phyloP scores from a whole-genome alignment of 1,140 invertebrate species.

The Trichonephila clavata region DNA sequence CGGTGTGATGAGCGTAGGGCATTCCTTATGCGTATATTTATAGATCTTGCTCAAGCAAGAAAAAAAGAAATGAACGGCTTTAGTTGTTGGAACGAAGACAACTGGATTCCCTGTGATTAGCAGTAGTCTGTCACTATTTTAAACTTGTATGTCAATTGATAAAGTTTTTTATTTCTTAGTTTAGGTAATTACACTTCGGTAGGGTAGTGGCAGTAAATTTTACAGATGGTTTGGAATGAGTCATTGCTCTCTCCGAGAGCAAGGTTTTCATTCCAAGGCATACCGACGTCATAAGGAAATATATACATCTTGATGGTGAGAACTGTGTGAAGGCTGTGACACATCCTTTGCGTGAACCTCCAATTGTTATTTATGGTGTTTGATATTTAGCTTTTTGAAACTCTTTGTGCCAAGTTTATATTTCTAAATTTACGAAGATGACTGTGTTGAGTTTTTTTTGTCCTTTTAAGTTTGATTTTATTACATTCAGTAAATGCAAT shows the following conservation, averaged over 20 bases:
- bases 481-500: too few relatives aligned
- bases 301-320: too few relatives aligned
- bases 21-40: slow-evolving; percentile 49
- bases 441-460: too few relatives aligned
- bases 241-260: not conserved
- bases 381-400: too few relatives aligned
- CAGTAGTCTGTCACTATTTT: slow-evolving; percentile 71
- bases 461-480: too few relatives aligned
- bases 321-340: too few relatives aligned
- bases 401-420: too few relatives aligned
- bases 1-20: slow-evolving; percentile 48
- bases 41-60: slow-evolving; percentile 23
- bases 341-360: too few relatives aligned
- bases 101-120: slow-evolving; percentile 68
- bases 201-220: slow-evolving; percentile 40
- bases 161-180: slow-evolving; percentile 43
- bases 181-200: slow-evolving; percentile 38
- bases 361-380: too few relatives aligned
- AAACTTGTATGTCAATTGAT: slow-evolving; percentile 70
- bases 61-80: slow-evolving; percentile 52
- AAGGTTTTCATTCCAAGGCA: slow-evolving; percentile 29
- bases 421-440: too few relatives aligned
- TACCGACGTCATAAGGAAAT: not conserved
- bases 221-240: slow-evolving; percentile 48
- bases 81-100: slow-evolving; percentile 58